phyloP scores from a whole-genome alignment of 2,113 vertebrate species.

The Indri indri region DNA sequence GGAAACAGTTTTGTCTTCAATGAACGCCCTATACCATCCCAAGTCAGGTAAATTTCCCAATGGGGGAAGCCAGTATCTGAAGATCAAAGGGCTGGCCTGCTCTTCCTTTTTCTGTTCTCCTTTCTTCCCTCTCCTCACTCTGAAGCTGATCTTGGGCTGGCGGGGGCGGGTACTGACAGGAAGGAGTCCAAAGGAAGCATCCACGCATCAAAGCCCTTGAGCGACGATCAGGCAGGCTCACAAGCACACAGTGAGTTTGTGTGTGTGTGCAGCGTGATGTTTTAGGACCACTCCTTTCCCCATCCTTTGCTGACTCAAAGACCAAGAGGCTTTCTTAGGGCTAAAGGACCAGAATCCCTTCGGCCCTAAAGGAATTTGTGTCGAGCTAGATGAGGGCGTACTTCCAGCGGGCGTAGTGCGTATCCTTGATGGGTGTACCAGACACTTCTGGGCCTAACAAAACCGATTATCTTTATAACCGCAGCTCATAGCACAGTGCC shows the following conservation, averaged over 20 bases:
- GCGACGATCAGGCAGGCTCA: background rate
- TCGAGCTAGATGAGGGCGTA: background rate
- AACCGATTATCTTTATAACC: no score
- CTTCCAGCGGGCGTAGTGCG: background rate
- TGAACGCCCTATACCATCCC: background rate
- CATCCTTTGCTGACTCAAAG: background rate
- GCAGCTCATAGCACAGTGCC: no score
- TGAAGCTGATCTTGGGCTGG: background rate
- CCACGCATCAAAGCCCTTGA: background rate
- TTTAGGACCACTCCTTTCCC: background rate
- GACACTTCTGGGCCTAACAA: background rate
- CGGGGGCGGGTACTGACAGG: background rate
- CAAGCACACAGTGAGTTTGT: background rate
- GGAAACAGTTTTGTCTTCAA: background rate
- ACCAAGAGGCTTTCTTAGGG: background rate
- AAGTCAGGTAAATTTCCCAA: constrained; percentile 20
- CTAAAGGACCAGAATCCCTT: background rate
- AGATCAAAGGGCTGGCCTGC: fast-evolving
- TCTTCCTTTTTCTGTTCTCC: background rate
- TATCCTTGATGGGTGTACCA: no score
- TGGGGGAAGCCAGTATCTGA: background rate
- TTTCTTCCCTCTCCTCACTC: background rate
- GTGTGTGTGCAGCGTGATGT: background rate
- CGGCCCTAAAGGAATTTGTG: background rate
- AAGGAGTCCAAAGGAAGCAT: background rate